Evolutionary conservation across 2,888 invertebrate genomes (phyloP).

Genomic region (Eurytoma californica): DNA sequence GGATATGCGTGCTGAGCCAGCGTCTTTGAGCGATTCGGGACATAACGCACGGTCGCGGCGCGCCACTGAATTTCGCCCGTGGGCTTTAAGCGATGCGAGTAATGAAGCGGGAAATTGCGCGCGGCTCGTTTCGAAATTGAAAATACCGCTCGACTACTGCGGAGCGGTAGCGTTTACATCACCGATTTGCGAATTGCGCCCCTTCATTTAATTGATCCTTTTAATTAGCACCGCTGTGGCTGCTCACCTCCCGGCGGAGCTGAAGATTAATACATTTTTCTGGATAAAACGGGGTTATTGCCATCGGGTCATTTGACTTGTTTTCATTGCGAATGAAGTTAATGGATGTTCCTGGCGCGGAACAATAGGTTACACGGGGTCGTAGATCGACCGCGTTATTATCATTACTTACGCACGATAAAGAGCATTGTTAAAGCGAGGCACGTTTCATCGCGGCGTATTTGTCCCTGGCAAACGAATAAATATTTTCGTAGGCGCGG

Average conservation of each 20-base stretch:
- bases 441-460: background rate
- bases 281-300: too few species aligned
- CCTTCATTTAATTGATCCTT: too few species aligned
- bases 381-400: too few species aligned
- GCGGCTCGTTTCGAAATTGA: slow-evolving; percentile 26
- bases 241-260: too few species aligned
- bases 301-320: too few species aligned
- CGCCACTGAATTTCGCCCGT: slow-evolving; percentile 14
- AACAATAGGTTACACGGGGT: too few species aligned
- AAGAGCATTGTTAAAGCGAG: background rate
- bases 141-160: slow-evolving; percentile 11
- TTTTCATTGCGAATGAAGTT: too few species aligned
- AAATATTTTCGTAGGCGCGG: slow-evolving; percentile 7
- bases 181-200: too few species aligned
- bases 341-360: too few species aligned
- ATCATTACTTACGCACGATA: background rate
- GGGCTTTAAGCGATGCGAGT: slow-evolving; percentile 33
- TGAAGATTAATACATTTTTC: too few species aligned
- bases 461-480: background rate
- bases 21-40: background rate
- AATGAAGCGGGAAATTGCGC: slow-evolving; percentile 40
- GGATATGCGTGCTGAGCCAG: background rate
- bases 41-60: background rate
- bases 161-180: too few species aligned
- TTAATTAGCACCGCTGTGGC: too few species aligned